A percentile compares a stretch with the other conserved stretches of the same genome.
These are phyloP conservation scores for Natrix natrix DNA, from an alignment of 2,797 vertebrate species.

Conservation along the genomic window DNA sequence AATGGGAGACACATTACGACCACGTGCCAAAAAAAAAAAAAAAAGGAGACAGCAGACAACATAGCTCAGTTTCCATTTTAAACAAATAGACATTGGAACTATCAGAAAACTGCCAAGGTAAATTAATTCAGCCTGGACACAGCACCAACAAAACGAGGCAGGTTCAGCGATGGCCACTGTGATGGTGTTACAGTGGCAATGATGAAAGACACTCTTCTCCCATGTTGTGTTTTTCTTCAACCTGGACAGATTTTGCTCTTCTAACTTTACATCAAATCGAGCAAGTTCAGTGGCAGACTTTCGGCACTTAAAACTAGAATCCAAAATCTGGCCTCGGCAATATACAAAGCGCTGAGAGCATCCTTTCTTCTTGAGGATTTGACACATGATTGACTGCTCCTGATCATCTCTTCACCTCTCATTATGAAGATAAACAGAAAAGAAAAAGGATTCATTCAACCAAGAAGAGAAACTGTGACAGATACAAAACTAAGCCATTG, in stretches of 20 bases:
- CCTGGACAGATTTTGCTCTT: slow-evolving; percentile 44
- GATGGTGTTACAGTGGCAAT: slow-evolving; percentile 55
- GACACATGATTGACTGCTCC: slow-evolving; percentile 57
- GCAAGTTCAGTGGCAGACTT: slow-evolving; percentile 45
- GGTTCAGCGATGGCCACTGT: slow-evolving; percentile 53
- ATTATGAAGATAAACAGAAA: slow-evolving; percentile 33
- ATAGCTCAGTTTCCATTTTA: slow-evolving; percentile 68
- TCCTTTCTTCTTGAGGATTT: slow-evolving; percentile 55
- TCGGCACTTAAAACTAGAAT: slow-evolving; percentile 42
- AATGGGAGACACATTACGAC: slow-evolving; percentile 59
- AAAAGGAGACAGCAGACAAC: slow-evolving; percentile 55
- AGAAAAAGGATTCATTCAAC: slow-evolving; percentile 37
- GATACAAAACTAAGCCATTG: slow-evolving; percentile 40
- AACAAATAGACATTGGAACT: slow-evolving; percentile 70
- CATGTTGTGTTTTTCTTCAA: slow-evolving; percentile 69
- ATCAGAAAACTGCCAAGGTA: slow-evolving; percentile 70
- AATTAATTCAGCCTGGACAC: slow-evolving; percentile 71
- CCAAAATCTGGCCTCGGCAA: slow-evolving; percentile 45
- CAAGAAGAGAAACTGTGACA: slow-evolving; percentile 39
- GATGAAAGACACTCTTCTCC: slow-evolving; percentile 63
- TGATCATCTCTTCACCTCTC: slow-evolving; percentile 40
- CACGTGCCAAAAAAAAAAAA: slow-evolving; percentile 13
- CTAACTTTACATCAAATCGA: slow-evolving; percentile 39
- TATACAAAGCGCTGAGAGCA: slow-evolving; percentile 50
- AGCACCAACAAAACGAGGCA: slow-evolving; percentile 50